Evolutionary conservation across 2,888 invertebrate species (phyloP).

Genomic region (Clistopyga incitator): DNA sequence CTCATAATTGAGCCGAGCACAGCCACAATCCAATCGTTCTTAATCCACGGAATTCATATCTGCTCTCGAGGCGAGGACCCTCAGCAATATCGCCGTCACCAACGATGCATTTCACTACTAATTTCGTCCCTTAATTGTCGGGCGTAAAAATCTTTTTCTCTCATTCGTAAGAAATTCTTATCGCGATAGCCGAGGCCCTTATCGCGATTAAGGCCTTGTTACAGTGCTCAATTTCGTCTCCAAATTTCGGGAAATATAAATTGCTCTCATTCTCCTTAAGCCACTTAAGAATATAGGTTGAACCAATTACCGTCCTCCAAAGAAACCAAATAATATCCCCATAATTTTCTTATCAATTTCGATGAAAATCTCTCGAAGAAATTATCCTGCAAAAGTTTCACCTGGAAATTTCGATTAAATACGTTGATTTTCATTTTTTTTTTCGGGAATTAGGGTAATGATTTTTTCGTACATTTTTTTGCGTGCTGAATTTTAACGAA

Average conservation of each 20-base stretch:
- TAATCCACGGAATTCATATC: constrained; percentile 81
- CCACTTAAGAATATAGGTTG: no score
- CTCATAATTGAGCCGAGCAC: constrained; percentile 81
- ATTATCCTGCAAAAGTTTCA: no score
- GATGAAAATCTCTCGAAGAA: no score
- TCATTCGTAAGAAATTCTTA: neutral
- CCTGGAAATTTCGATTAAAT: no score
- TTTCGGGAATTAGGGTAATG: no score
- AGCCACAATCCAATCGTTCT: constrained; percentile 83
- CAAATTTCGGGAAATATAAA: neutral
- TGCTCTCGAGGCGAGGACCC: constrained; percentile 18
- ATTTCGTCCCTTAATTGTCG: constrained; percentile 12
- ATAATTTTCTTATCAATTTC: no score
- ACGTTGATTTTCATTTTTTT: no score
- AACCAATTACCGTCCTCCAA: neutral
- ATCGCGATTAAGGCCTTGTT: neutral
- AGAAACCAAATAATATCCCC: neutral
- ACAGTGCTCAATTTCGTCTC: neutral
- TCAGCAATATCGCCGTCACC: constrained; percentile 17
- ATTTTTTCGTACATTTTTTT: no score
- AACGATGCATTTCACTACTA: constrained; percentile 10
- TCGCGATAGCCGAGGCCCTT: neutral
- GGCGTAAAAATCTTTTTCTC: constrained; percentile 3
- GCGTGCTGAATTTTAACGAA: no score
- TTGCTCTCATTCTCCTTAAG: neutral